Evolutionary conservation across 2,797 vertebrate species (phyloP).

Genomic region (Acanthurus leucopareius): DNA sequence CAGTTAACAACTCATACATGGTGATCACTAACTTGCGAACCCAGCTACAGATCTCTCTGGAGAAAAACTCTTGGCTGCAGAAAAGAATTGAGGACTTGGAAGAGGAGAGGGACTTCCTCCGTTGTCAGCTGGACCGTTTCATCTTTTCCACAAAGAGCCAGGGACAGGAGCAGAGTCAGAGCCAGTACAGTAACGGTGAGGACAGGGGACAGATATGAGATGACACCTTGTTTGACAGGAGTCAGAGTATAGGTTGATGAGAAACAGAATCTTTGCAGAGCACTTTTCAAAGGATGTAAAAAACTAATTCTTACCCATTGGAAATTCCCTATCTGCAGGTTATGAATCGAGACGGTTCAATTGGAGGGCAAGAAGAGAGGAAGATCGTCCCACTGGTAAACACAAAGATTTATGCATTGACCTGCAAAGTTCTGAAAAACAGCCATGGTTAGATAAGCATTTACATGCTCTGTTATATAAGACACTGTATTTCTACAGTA

Average conservation of each 20-base stretch:
- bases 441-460: neutral
- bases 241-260: neutral
- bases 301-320: slow-evolving; percentile 6
- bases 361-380: slow-evolving; percentile 86
- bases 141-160: slow-evolving; percentile 90
- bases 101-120: slow-evolving; percentile 93
- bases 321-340: slow-evolving; percentile 66
- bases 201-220: slow-evolving; percentile 1
- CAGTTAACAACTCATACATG: slow-evolving; percentile 85
- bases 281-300: neutral
- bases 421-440: neutral
- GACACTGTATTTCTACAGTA: neutral
- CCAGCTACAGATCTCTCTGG: slow-evolving; percentile 92
- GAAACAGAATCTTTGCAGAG: neutral
- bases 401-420: slow-evolving; percentile 30
- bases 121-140: slow-evolving; percentile 93
- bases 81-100: slow-evolving; percentile 94
- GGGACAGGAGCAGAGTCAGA: slow-evolving; percentile 75
- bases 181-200: slow-evolving; percentile 84
- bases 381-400: slow-evolving; percentile 79
- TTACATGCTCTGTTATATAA: neutral
- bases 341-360: slow-evolving; percentile 86
- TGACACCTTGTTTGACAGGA: neutral
- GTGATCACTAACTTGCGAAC: slow-evolving; percentile 89
- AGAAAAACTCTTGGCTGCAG: slow-evolving; percentile 94